Evolutionary conservation across 2,888 invertebrate genomes (phyloP), one percentile per base, ranked within the genome.

Genomic region (Ophion ellenae): DNA sequence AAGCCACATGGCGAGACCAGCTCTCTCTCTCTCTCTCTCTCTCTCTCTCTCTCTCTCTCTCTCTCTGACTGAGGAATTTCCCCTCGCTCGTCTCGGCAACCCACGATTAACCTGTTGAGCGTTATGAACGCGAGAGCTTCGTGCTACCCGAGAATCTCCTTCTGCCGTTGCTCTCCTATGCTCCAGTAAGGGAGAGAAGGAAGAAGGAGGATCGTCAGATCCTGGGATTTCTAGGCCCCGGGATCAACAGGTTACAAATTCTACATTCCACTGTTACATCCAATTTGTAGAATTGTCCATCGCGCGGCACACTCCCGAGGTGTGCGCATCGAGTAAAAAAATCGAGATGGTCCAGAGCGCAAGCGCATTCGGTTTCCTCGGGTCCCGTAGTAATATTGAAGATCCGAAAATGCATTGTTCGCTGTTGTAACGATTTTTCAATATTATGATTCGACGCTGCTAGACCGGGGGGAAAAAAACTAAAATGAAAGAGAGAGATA

Each of bases 81-180:
- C 36, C 73, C 69, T 28, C 64, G 28, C 70, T 81, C 70, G 53
- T 79, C 63, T 70, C 82, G 64, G 5, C 32, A 70, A 24, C 66
- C 84, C 64, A 78, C 88, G 90, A 90, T 90, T 90, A 90, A 90
- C 90, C 90, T 90, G 90, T 90, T 90, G 90, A 90, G 84, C 88
- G 87, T 81, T 84, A 86, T 87, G 87, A 88, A 85, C 86, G 83
- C 71, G 81, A 10, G 64, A 87, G 87, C 86, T 86, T 81, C 79
- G 82, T 83, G 82, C 82, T 82, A 75, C 75, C 66, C 59, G 17
- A 59, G 57, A 17, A 74, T 66, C 71, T 66, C 71, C 28, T 74
- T 70, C 71, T 76, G 63, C 67, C 71, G 79, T 80, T 82, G 74
- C 78, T 83, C 82, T 77, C 77, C 20, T 61, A 7, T 47, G 11